A percentile compares a stretch with the other conserved stretches of the same genome.
Conservation (phyloP, 2,888 invertebrate genomes). For the Pachymerium ferrugineum region DNA sequence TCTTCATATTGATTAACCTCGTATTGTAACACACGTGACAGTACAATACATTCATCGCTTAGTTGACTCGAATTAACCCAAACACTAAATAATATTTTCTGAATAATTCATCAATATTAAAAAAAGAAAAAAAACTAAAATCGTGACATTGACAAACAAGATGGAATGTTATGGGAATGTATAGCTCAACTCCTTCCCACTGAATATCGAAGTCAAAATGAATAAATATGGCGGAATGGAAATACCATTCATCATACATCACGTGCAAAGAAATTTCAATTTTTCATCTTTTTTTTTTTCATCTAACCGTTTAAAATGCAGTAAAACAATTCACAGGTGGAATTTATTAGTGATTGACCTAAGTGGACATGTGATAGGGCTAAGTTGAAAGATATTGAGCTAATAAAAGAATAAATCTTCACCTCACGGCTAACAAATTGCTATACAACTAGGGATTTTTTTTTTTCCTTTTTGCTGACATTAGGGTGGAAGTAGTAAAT, state of each 20-base stretch:
- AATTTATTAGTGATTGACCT: neutral
- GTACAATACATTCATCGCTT: no score
- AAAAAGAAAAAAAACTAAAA: neutral
- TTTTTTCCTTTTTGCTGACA: neutral
- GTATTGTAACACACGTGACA: no score
- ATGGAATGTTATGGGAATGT: neutral
- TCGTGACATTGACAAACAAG: neutral
- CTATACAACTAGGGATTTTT: constrained; percentile 8
- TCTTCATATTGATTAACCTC: no score
- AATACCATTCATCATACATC: neutral
- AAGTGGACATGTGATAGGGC: neutral
- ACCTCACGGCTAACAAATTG: constrained; percentile 15
- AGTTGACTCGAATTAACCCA: no score
- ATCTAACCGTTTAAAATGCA: neutral
- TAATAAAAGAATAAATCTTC: constrained; percentile 21
- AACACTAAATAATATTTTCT: no score
- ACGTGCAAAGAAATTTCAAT: no score
- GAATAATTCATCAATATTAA: neutral
- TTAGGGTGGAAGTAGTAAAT: constrained; percentile 11
- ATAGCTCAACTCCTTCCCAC: neutral
- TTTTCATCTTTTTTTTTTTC: no score
- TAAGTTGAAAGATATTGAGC: constrained; percentile 5
- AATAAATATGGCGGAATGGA: neutral
- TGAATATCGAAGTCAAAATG: neutral
- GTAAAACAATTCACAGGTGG: neutral